A percentile compares a stretch with the other conserved stretches of the same genome.
These are phyloP conservation scores for Triplophysa tibetana DNA, from an alignment of 2,113 vertebrate species.

Conservation along the genomic window DNA sequence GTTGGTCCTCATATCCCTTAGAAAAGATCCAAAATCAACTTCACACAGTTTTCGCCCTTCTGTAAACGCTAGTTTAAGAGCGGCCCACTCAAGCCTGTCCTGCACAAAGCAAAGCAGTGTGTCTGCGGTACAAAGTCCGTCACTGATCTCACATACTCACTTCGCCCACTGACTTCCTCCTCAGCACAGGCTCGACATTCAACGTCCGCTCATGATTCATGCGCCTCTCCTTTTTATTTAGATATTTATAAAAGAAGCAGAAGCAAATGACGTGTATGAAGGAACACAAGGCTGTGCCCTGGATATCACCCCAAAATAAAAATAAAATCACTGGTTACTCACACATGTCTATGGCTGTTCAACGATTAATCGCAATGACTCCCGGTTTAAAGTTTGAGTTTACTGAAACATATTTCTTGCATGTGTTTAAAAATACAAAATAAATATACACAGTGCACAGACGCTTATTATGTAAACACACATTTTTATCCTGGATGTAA, in stretches of 20 bases:
- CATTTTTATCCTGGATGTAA: no score
- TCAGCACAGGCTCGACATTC: conserved; percentile 20
- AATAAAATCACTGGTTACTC: no score
- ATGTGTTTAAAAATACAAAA: no score
- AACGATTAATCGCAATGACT: no score
- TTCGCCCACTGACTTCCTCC: conserved; percentile 7
- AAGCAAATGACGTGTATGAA: neutral
- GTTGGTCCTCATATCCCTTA: neutral
- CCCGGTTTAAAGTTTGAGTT: no score
- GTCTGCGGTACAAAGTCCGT: conserved; percentile 17
- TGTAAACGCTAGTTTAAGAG: conserved; percentile 32
- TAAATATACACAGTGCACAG: no score
- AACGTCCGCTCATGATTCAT: conserved; percentile 23
- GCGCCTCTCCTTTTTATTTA: conserved; percentile 3
- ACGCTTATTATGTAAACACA: no score
- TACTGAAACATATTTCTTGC: no score
- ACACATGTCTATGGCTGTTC: no score
- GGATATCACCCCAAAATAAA: no score
- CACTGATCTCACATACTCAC: conserved; percentile 37
- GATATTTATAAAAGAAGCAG: neutral
- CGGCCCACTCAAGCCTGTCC: conserved; percentile 37
- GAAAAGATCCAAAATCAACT: conserved; percentile 22
- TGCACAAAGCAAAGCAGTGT: conserved; percentile 33
- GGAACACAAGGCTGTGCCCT: neutral
- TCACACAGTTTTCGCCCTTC: conserved; percentile 21